Evolutionary conservation across 2,888 invertebrate genomes (phyloP).

Genomic region (Gnatocerus cornutus): DNA sequence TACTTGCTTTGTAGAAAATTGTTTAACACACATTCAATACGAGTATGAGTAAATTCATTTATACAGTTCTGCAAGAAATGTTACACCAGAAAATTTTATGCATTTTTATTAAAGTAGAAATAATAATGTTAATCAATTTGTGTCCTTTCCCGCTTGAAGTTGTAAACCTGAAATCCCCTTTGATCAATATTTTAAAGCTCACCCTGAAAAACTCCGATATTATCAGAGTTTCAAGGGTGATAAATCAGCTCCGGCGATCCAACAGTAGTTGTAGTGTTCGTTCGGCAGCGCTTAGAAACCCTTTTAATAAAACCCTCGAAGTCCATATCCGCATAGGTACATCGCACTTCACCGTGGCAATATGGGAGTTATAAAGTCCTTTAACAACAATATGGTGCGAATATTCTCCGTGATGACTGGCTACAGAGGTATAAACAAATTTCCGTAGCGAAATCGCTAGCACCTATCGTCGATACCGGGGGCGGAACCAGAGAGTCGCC

Average conservation of each 20-base stretch:
- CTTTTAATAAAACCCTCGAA: constrained; percentile 54
- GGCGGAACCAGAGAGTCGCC: constrained; percentile 68
- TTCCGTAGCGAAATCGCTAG: constrained; percentile 64
- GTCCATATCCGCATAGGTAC: constrained; percentile 49
- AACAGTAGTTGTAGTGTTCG: constrained; percentile 51
- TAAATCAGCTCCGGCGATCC: constrained; percentile 57
- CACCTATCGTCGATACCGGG: constrained; percentile 67
- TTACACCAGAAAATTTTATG: no score
- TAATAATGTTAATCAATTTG: constrained; percentile 14
- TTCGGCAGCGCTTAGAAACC: constrained; percentile 36
- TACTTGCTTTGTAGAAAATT: no score
- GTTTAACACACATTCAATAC: no score
- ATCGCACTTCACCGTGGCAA: constrained; percentile 51
- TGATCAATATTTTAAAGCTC: constrained; percentile 43
- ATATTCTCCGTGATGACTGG: constrained; percentile 67
- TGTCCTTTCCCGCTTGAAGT: background rate
- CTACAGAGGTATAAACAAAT: constrained; percentile 71
- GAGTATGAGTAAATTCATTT: no score
- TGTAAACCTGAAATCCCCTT: constrained; percentile 20
- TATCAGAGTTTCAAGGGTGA: constrained; percentile 55
- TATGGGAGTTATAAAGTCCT: constrained; percentile 55
- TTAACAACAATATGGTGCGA: constrained; percentile 66
- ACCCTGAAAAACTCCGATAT: constrained; percentile 42
- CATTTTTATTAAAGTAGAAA: background rate
- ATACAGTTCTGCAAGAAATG: no score